Evolutionary conservation across 2,113 vertebrate species (phyloP), one percentile per base, ranked within the genome.

Genomic region (Sceloporus tristichus): DNA sequence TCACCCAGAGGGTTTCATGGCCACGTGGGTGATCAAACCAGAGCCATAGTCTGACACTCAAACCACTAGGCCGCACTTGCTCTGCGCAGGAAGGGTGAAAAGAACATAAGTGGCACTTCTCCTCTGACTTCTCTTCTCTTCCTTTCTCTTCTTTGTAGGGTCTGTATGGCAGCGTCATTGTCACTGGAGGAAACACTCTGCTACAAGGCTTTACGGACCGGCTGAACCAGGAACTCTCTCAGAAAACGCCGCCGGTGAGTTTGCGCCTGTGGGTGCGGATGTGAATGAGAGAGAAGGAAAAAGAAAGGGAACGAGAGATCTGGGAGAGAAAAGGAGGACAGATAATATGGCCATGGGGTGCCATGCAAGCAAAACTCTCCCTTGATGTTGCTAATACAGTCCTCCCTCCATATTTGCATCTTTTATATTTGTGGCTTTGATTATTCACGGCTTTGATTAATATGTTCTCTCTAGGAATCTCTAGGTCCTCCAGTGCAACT

Each of bases 141-240:
- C 48, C 14, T 2, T 19, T 42, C 75, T 10, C 19, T 25, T 25
- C 9, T 62, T 21, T 75, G 83, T 91, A 97, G 97, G 97, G 97
- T 13, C 91, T 97, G 1, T 97, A 97, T 0, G 96, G 97, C 79
- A 97, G 97, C 80, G 96, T 97, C 89, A 97, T 97, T 29, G 96
- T 97, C 89, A 97, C 96, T 0, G 97, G 97, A 0, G 96, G 97
- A 2, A 97, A 97, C 90, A 97, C 97, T 0, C 89, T 97, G 25
- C 96, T 97, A 2, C 97, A 97, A 87, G 97, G 97, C 54, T 97
- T 97, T 91, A 97, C 97, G 0, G 97, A 97, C 91, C 95, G 97
- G 48, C 96, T 97, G 76, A 97, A 97, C 85, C 92, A 97, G n/a
- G 97, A 97, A 62, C 95, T 97, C 11, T 96, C 97, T 0, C 97